Conservation (phyloP, 2,888 invertebrate genomes). For the Ctenicera cuprea region DNA sequence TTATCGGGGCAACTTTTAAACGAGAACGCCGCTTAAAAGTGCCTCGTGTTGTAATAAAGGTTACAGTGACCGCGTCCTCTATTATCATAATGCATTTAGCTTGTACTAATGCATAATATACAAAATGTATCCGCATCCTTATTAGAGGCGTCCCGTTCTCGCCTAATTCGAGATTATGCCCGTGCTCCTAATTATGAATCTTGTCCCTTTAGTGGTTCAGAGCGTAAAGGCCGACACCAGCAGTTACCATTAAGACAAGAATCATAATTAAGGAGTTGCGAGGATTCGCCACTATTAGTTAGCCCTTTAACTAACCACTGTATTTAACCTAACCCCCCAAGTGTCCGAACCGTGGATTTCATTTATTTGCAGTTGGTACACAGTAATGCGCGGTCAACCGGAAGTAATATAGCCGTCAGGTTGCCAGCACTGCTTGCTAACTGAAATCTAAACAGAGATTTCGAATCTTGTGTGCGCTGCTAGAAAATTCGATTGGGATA, state of each 20-base stretch:
- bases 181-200: slow-evolving; percentile 30
- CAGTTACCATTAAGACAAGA: slow-evolving; percentile 45
- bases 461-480: slow-evolving; percentile 50
- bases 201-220: slow-evolving; percentile 16
- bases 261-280: slow-evolving; percentile 48
- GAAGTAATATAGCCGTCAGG: slow-evolving; percentile 64
- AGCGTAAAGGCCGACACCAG: slow-evolving; percentile 6
- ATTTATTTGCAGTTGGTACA: slow-evolving; percentile 62
- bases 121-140: slow-evolving; percentile 23
- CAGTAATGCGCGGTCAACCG: slow-evolving; percentile 62
- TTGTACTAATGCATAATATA: slow-evolving; percentile 18
- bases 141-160: slow-evolving; percentile 20
- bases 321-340: slow-evolving; percentile 19
- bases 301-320: slow-evolving; percentile 33
- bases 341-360: slow-evolving; percentile 49
- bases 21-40: background rate
- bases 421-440: slow-evolving; percentile 58
- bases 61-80: slow-evolving; percentile 8
- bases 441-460: slow-evolving; percentile 64
- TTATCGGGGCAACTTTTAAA: background rate
- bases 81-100: slow-evolving; percentile 32
- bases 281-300: slow-evolving; percentile 35
- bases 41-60: background rate
- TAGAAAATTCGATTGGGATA: slow-evolving; percentile 65
- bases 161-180: slow-evolving; percentile 37